Evolutionary conservation across 92 coral and sea anemone species (phyloP).

Genomic region (Montipora capitata): DNA sequence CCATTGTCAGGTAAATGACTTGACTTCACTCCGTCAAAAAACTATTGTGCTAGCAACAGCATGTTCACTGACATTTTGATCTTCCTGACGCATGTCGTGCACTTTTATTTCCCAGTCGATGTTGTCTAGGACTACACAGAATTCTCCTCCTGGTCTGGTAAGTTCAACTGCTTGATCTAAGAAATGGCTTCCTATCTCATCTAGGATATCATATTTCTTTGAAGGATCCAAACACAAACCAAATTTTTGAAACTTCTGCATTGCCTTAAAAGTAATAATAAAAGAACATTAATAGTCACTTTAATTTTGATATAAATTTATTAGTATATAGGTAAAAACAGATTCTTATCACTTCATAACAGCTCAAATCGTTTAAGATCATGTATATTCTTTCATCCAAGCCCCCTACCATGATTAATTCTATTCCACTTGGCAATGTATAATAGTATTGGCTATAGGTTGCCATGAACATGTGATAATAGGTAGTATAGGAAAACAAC

Average conservation of each 20-base stretch:
- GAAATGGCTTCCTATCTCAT: constrained; percentile 67
- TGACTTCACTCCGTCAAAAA: constrained; percentile 35
- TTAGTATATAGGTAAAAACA: too few species aligned
- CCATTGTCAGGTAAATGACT: constrained; percentile 55
- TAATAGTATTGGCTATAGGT: neutral
- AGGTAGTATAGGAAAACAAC: neutral
- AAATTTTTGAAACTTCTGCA: constrained; percentile 31
- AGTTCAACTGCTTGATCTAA: constrained; percentile 61
- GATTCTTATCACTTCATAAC: too few species aligned
- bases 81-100: constrained; percentile 58
- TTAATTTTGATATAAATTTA: neutral
- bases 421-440: neutral
- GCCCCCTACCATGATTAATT: constrained; percentile 28
- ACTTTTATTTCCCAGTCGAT: constrained; percentile 68
- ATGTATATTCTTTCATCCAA: too few species aligned
- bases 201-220: constrained; percentile 48
- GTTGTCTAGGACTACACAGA: constrained; percentile 62
- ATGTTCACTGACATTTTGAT: constrained; percentile 42
- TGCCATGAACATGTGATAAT: neutral
- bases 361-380: neutral
- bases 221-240: constrained; percentile 67
- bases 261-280: too few species aligned
- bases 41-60: neutral
- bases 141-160: constrained; percentile 42
- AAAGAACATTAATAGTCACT: too few species aligned